Percentiles rank a stretch among this genome's conserved stretches.
These are phyloP conservation scores for Glareola pratincola DNA, from an alignment of 2,113 vertebrate species.

Conservation along the genomic window DNA sequence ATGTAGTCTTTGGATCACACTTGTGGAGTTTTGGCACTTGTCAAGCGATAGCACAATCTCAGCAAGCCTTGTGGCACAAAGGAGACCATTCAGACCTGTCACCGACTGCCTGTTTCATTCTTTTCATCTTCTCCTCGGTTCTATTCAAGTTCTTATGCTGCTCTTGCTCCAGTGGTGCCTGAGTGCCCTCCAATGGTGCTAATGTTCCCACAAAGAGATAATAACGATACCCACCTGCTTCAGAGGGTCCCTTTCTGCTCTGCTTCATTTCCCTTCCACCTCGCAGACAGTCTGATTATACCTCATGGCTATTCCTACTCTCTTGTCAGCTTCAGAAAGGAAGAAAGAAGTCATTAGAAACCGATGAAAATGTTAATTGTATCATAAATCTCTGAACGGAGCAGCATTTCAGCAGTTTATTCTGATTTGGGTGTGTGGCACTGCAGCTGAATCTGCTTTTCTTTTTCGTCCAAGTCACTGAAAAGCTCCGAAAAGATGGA, in stretches of 20 bases:
- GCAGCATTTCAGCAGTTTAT: constrained; percentile 22
- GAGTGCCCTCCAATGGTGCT: constrained; percentile 67
- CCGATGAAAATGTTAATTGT: constrained; percentile 57
- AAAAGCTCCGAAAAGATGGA: constrained; percentile 1
- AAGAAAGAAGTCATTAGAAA: constrained; percentile 63
- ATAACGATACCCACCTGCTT: constrained; percentile 42
- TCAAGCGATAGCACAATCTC: constrained; percentile 30
- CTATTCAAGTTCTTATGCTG: constrained; percentile 30
- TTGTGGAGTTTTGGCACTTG: constrained; percentile 47
- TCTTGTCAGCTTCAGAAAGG: constrained; percentile 48
- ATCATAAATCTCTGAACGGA: constrained; percentile 42
- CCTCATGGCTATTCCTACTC: constrained; percentile 30
- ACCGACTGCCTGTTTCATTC: constrained; percentile 1
- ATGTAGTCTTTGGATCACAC: constrained; percentile 26
- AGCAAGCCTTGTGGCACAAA: constrained; percentile 45
- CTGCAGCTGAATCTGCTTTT: constrained; percentile 33
- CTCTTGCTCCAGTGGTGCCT: constrained; percentile 60
- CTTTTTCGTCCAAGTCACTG: neutral
- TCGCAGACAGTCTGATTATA: constrained; percentile 44
- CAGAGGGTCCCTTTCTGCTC: constrained; percentile 42
- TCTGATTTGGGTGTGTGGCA: constrained; percentile 11
- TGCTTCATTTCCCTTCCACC: constrained; percentile 54
- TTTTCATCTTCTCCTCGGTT: constrained; percentile 31
- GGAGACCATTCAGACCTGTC: constrained; percentile 47
- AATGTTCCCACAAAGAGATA: constrained; percentile 58